Percentiles rank a stretch among this genome's conserved stretches.
phyloP scores from a whole-genome alignment of 2,797 vertebrate genomes.

The Chaetophractus vellerosus region DNA sequence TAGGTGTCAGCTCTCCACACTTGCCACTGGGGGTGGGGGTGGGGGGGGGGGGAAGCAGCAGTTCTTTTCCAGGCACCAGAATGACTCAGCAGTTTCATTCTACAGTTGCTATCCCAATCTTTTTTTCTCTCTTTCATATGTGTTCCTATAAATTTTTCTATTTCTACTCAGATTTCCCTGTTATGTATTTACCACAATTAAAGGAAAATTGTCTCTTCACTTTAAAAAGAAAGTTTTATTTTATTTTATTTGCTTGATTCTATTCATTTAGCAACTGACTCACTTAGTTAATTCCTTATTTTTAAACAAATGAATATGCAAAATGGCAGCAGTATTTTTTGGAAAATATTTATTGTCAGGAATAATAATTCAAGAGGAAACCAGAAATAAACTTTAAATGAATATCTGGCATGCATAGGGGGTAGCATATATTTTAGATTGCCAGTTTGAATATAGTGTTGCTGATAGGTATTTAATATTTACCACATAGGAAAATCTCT shows the following conservation, averaged over 20 bases:
- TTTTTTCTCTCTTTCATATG: not conserved
- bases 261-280: not conserved
- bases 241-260: constrained; percentile 32
- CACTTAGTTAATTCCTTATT: not conserved
- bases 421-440: not conserved
- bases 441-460: not conserved
- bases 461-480: not conserved
- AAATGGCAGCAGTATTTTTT: not conserved
- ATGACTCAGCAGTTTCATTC: not conserved
- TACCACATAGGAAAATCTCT: not conserved
- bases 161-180: not conserved
- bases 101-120: not conserved
- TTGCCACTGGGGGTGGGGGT: constrained; percentile 87
- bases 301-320: not conserved
- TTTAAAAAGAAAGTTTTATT: not conserved
- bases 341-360: not conserved
- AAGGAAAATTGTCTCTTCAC: not conserved
- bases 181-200: not conserved
- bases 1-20: too few species aligned
- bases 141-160: not conserved
- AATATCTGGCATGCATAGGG: not conserved
- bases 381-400: not conserved
- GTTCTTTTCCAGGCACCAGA: constrained; percentile 47
- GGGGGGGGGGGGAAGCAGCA: constrained; percentile 87
- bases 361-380: not conserved